Percentiles rank a stretch among this genome's conserved stretches.
phyloP scores from a whole-genome alignment of 2,797 vertebrate genomes.

The Aplochiton taeniatus region DNA sequence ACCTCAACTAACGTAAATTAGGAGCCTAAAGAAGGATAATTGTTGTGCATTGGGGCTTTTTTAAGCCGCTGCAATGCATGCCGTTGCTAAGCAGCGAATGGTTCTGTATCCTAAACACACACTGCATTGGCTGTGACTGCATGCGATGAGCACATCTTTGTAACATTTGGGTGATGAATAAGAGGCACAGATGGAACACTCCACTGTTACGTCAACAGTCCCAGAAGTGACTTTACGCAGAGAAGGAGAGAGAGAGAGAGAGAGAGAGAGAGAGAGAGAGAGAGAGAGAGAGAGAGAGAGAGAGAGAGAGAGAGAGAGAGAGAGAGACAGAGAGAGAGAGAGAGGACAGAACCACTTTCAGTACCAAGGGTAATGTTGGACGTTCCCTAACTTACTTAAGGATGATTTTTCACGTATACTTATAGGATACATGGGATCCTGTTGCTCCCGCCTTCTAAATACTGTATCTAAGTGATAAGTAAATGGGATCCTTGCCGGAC shows the following conservation, averaged over 20 bases:
- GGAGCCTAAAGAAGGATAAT: neutral
- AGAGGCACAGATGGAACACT: constrained; percentile 21
- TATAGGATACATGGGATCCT: too few relatives aligned
- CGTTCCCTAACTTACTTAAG: too few relatives aligned
- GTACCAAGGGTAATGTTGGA: neutral
- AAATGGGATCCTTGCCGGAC: too few relatives aligned
- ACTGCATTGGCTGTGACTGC: constrained; percentile 25
- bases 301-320: constrained; percentile 17
- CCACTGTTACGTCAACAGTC: neutral
- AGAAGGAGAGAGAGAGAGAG: neutral
- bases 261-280: neutral
- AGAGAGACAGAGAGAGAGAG: neutral
- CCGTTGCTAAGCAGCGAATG: constrained; percentile 33
- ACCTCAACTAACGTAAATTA: constrained; percentile 16
- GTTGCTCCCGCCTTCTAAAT: too few relatives aligned
- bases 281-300: neutral
- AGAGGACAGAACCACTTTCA: neutral
- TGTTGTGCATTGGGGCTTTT: neutral
- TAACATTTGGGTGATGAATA: constrained; percentile 51
- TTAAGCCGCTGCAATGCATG: constrained; percentile 1
- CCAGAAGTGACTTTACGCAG: neutral
- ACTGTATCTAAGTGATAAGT: too few relatives aligned
- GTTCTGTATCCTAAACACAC: constrained; percentile 23
- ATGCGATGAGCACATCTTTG: constrained; percentile 41
- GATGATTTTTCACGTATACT: too few relatives aligned